Percentiles rank a stretch among this genome's conserved stretches.
phyloP scores from a whole-genome alignment of 2,888 invertebrate species.

The Germaria angustata region DNA sequence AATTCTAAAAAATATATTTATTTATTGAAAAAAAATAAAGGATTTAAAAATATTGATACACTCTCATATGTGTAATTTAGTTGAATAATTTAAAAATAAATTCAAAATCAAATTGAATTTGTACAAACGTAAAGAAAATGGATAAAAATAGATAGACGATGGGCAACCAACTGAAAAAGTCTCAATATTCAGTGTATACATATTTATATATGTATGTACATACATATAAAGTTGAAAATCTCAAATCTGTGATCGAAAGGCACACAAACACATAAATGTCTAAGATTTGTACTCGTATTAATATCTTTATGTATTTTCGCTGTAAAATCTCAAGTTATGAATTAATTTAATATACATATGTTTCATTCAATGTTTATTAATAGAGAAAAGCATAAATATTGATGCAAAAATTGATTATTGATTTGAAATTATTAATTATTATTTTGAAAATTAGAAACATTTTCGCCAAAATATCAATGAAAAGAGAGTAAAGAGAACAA shows the following conservation, averaged over 20 bases:
- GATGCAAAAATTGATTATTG: conserved; percentile 27
- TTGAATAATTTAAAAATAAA: conserved; percentile 64
- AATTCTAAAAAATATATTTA: conserved; percentile 3
- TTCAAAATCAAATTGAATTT: conserved; percentile 59
- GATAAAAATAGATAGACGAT: conserved; percentile 64
- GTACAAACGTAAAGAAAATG: conserved; percentile 55
- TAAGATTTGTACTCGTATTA: no score
- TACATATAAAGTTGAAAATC: not conserved
- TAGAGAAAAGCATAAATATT: conserved; percentile 1
- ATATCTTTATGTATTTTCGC: not conserved
- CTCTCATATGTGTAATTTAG: conserved; percentile 57
- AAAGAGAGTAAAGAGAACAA: not conserved
- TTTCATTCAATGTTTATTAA: conserved; percentile 16
- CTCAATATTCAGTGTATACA: conserved; percentile 14
- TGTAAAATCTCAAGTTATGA: not conserved
- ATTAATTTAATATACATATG: conserved; percentile 23
- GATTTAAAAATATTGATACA: conserved; percentile 37
- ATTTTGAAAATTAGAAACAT: conserved; percentile 9
- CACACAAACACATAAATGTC: not conserved
- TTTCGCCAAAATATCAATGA: not conserved
- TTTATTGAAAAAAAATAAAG: conserved; percentile 36
- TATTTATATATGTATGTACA: not conserved
- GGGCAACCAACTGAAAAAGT: conserved; percentile 50
- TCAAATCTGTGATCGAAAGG: conserved; percentile 15
- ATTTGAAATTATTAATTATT: not conserved